Percentiles rank a stretch among this genome's conserved stretches.
Conservation (phyloP, 2,113 vertebrate species). For the Helogale parvula region DNA sequence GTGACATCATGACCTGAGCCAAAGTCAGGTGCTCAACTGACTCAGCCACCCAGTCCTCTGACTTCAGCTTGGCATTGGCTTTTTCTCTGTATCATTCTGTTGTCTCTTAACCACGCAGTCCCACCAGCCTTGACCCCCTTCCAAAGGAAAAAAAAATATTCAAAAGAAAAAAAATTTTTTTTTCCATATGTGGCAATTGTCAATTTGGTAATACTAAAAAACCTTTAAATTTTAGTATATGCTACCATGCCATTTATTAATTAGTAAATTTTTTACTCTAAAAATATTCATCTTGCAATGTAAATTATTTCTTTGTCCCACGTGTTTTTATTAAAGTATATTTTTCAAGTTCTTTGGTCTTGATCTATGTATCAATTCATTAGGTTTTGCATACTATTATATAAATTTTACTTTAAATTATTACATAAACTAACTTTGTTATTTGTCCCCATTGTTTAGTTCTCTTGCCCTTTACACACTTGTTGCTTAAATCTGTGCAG, state of each 20-base stretch:
- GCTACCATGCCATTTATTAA: background rate
- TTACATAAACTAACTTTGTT: background rate
- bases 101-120: background rate
- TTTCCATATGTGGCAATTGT: background rate
- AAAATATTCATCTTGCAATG: background rate
- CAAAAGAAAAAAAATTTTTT: background rate
- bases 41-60: too few species aligned
- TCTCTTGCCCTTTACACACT: background rate
- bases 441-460: background rate
- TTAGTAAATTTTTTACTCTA: background rate
- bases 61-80: background rate
- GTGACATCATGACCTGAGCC: too few species aligned
- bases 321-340: background rate
- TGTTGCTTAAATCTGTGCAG: background rate
- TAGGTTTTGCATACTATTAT: background rate
- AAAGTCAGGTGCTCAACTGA: too few species aligned
- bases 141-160: background rate
- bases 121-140: background rate
- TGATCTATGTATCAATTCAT: background rate
- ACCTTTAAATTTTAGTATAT: background rate
- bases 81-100: background rate
- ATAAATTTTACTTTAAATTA: conserved; percentile 3
- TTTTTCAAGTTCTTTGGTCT: conserved; percentile 9
- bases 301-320: background rate
- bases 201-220: background rate